phyloP scores from a whole-genome alignment of 2,888 invertebrate genomes.

The Torymus aiolomorphi region DNA sequence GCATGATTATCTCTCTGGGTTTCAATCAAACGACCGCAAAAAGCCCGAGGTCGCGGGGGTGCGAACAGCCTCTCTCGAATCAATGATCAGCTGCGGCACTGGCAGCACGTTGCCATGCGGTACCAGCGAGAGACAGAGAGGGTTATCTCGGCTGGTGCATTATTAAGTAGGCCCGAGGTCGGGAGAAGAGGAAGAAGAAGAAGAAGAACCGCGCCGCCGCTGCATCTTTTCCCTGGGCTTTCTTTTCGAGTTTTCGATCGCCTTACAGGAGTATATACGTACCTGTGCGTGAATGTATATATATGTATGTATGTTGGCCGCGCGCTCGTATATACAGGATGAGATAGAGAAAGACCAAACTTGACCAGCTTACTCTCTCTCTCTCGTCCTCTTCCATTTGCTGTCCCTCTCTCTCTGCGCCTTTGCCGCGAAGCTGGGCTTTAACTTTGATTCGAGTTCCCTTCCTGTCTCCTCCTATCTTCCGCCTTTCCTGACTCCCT shows the following conservation, averaged over 20 bases:
- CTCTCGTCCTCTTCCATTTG: neutral
- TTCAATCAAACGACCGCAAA: neutral
- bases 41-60: neutral
- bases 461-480: neutral
- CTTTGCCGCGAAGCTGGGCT: neutral
- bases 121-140: neutral
- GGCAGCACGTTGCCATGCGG: neutral
- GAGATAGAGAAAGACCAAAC: neutral
- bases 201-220: neutral
- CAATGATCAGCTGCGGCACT: conserved; percentile 20
- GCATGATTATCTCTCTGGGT: too few species aligned
- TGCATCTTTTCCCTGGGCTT: too few species aligned
- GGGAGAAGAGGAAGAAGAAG: neutral
- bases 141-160: conserved; percentile 6
- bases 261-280: neutral
- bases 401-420: neutral
- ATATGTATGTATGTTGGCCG: neutral
- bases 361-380: neutral
- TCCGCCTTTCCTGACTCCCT: neutral
- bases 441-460: conserved; percentile 32
- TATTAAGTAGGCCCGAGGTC: neutral
- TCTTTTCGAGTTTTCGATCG: too few species aligned
- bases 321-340: neutral
- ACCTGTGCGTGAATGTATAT: conserved; percentile 2
- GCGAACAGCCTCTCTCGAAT: conserved; percentile 15